These are phyloP conservation scores for Barnardius zonarius DNA, from an alignment of 2,113 vertebrate genomes.

Conservation along the genomic window DNA sequence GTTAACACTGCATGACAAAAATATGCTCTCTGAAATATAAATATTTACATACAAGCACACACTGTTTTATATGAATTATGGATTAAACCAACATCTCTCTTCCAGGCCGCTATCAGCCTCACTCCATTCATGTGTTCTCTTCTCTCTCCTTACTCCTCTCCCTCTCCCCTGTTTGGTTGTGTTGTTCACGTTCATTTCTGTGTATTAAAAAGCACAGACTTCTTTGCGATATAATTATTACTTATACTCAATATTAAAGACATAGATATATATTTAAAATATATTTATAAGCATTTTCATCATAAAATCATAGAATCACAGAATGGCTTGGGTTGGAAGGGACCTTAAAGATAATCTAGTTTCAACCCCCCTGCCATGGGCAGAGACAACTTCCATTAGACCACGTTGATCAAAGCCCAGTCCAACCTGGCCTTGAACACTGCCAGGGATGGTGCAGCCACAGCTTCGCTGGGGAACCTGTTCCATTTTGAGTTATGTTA, in stretches of 20 bases:
- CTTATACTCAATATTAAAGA: not conserved
- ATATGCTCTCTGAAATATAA: not conserved
- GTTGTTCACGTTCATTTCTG: not conserved
- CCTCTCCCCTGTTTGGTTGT: not conserved
- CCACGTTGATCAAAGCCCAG: not conserved
- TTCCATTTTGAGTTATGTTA: not conserved
- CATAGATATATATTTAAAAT: not conserved
- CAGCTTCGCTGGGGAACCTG: not conserved
- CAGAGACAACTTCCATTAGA: not conserved
- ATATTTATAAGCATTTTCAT: not conserved
- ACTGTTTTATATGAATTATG: not conserved
- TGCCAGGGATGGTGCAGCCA: not conserved
- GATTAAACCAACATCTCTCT: not conserved
- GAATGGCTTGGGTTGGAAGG: not conserved
- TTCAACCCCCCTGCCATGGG: not conserved
- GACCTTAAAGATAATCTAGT: not conserved
- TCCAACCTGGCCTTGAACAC: not conserved
- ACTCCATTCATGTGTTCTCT: not conserved
- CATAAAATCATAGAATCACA: not conserved
- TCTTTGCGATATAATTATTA: not conserved
- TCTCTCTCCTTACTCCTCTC: not conserved
- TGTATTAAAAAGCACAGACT: not conserved
- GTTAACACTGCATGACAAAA: not conserved
- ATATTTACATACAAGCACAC: not conserved
- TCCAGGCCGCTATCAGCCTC: not conserved